phyloP scores from a whole-genome alignment of 2,797 vertebrate genomes.

The Carcharodon carcharias region DNA sequence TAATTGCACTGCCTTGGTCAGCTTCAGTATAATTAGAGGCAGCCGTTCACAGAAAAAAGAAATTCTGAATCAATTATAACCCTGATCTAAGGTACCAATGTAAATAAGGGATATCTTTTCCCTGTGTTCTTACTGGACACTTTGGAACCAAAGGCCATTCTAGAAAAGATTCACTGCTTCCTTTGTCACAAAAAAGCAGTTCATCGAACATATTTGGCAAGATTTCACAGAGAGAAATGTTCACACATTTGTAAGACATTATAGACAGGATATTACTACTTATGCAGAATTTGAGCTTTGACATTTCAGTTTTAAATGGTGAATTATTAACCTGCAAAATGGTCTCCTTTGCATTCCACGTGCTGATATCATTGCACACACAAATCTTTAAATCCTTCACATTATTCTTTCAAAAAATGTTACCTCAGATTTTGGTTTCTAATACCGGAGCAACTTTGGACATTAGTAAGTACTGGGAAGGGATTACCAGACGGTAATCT shows the following conservation, averaged over 20 bases:
- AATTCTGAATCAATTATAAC: not conserved
- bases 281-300: conserved; percentile 32
- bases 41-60: not conserved
- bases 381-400: not conserved
- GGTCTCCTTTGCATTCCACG: not conserved
- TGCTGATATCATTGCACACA: not conserved
- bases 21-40: not conserved
- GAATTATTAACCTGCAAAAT: conserved; percentile 25
- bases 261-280: conserved; percentile 30
- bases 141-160: conserved; percentile 4
- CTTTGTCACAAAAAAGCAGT: not conserved
- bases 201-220: conserved; percentile 13
- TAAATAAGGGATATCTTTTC: not conserved
- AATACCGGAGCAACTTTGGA: not conserved
- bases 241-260: conserved; percentile 35
- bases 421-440: not conserved
- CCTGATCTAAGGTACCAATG: not conserved
- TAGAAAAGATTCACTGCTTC: not conserved
- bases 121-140: not conserved
- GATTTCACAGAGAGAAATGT: conserved; percentile 3
- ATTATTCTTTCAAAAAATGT: not conserved
- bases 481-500: not conserved
- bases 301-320: not conserved
- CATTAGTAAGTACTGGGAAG: not conserved
- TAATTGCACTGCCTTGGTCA: not conserved